Evolutionary conservation across 2,888 invertebrate genomes (phyloP), one percentile per base, ranked within the genome.

Genomic region (Drosophila hamatofila): DNA sequence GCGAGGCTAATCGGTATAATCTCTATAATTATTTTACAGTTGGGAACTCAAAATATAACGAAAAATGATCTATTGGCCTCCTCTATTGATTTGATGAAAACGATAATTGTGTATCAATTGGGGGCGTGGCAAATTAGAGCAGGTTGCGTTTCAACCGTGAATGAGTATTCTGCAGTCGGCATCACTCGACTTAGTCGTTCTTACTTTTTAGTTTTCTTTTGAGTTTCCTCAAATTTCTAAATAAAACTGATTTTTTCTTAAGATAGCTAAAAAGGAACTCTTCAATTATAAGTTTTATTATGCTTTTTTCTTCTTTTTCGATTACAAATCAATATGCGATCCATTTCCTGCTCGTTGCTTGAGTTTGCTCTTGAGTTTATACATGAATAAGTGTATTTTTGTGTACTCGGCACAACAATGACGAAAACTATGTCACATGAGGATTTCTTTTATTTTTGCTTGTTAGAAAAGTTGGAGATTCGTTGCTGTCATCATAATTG

Each of bases 331-430:
- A 35, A 11, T 18, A 42, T 21, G 21, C 14, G 6, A 21, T 42
- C 21, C 4, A 6, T 7, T 8, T 14, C 8, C 23, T 23, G 8
- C 8, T 44, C 35, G 16, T 30, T 30, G 9, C 9, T 0, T 27
- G 27, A 8, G 7, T 27, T 8, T 18, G 18, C 9, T 46, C 8
- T 46, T 23, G 14, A 16, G 23, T 25, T 46, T 12, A 6, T 39
- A n/a, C 9, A 8, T 30, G 3, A 18, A 25, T 18, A 39, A 25
- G 54, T n/a, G 54, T 54, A 39, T 58, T 63, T 57, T 9, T 58
- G 30, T 59, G 49, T 21, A 49, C 41, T 14, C 23, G 1, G 23
- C 51, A 49, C n/a, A 49, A 30, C 6, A 35, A 52, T 3, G 9
- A 16, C 3, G 8, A 0, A 35, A 35, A 33, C 35, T 52, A n/a